A percentile compares a stretch with the other conserved stretches of the same genome.
phyloP scores from a whole-genome alignment of 1,140 invertebrate species.

The Zaprionus tsacasi region DNA sequence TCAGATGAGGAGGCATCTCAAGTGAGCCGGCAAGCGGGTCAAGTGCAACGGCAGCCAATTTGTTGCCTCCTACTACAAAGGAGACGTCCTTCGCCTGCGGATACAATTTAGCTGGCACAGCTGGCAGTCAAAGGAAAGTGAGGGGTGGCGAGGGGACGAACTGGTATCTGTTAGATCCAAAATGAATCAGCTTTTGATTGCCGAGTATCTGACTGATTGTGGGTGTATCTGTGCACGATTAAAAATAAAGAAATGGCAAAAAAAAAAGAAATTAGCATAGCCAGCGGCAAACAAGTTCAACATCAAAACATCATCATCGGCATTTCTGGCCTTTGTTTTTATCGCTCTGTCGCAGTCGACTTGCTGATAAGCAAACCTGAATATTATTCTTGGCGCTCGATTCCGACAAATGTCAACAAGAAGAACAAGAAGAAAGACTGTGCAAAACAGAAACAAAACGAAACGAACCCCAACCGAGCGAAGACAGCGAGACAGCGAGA shows the following conservation, averaged over 20 bases:
- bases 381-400: conserved; percentile 53
- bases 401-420: conserved; percentile 53
- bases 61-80: conserved; percentile 53
- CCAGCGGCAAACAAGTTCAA: conserved; percentile 9
- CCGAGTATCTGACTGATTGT: conserved; percentile 2
- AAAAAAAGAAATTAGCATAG: conserved; percentile 3
- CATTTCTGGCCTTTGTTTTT: conserved; percentile 36
- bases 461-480: conserved; percentile 13
- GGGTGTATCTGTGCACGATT: conserved; percentile 28
- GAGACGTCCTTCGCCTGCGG: conserved; percentile 12
- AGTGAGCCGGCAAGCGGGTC: conserved; percentile 61
- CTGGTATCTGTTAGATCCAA: background rate
- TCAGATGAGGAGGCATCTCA: conserved; percentile 76
- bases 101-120: conserved; percentile 31
- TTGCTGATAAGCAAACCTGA: conserved; percentile 60
- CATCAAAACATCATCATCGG: conserved; percentile 10
- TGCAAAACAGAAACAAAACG: background rate
- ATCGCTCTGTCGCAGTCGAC: conserved; percentile 40
- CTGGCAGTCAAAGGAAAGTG: conserved; percentile 21
- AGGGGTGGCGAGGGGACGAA: background rate
- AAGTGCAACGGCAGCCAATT: conserved; percentile 77
- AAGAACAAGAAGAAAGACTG: conserved; percentile 2
- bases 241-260: conserved; percentile 38
- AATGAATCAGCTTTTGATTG: background rate
- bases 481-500: conserved; percentile 10